Conservation (phyloP, 2,888 invertebrate genomes). For the Osmoderma eremita region DNA sequence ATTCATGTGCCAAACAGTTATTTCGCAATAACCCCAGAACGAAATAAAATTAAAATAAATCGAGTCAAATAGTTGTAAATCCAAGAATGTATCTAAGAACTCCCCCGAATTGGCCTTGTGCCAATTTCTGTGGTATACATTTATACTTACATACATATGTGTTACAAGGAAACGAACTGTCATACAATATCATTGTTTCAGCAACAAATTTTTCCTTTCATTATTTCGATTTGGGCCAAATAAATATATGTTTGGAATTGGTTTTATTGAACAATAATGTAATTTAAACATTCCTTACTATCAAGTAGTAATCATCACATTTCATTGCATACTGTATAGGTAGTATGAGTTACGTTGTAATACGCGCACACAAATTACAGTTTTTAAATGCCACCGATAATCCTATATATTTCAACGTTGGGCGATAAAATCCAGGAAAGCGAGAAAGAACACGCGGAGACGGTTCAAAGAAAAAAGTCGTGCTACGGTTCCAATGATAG, state of each 20-base stretch:
- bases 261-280: constrained; percentile 7
- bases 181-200: constrained; percentile 9
- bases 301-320: neutral
- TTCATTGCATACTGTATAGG: neutral
- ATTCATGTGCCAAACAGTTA: too few species aligned
- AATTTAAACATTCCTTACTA: constrained; percentile 1
- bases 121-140: constrained; percentile 1
- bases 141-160: neutral
- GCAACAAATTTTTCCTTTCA: neutral
- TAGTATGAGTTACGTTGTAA: too few species aligned
- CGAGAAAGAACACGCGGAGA: neutral
- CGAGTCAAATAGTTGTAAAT: constrained; percentile 16
- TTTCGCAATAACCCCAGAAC: too few species aligned
- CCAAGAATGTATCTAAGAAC: constrained; percentile 12
- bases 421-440: neutral
- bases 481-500: constrained; percentile 22
- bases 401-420: neutral
- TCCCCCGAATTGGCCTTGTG: neutral
- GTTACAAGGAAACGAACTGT: constrained; percentile 9
- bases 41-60: constrained; percentile 8
- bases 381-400: constrained; percentile 4
- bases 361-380: neutral
- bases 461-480: neutral
- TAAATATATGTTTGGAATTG: neutral
- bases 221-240: constrained; percentile 6